Conservation (phyloP, 1,140 invertebrate species). For the Solenopsis invicta region DNA sequence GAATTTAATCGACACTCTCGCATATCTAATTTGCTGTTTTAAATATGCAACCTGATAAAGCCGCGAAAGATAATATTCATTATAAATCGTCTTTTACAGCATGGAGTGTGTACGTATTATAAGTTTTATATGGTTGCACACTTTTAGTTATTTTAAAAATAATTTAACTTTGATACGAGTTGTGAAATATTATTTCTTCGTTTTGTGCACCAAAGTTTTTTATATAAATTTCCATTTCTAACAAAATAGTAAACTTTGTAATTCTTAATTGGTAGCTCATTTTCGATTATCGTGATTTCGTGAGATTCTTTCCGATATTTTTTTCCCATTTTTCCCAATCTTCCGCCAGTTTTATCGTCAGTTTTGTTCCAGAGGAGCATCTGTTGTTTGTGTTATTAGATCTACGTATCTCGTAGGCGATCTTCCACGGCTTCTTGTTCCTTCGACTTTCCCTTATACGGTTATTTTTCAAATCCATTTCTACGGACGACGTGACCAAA, state of each 20-base stretch:
- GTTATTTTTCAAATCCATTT: too few relatives aligned
- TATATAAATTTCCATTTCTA: not conserved
- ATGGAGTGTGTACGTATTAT: not conserved
- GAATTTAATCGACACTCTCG: slow-evolving; percentile 54
- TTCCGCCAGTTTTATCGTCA: too few relatives aligned
- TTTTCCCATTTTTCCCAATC: too few relatives aligned
- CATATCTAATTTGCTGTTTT: slow-evolving; percentile 47
- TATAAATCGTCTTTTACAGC: slow-evolving; percentile 5
- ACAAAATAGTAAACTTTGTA: not conserved
- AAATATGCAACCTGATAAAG: slow-evolving; percentile 31
- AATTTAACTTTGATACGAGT: slow-evolving; percentile 15
- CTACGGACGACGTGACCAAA: too few relatives aligned
- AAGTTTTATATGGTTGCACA: not conserved
- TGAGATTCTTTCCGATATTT: too few relatives aligned
- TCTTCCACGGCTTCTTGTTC: too few relatives aligned
- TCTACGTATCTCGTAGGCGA: too few relatives aligned
- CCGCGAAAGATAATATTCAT: slow-evolving; percentile 22
- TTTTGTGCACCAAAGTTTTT: not conserved
- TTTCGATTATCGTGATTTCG: too few relatives aligned
- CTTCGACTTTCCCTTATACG: too few relatives aligned
- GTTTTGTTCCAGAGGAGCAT: too few relatives aligned
- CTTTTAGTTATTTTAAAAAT: not conserved
- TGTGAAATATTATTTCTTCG: not conserved
- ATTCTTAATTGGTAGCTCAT: too few relatives aligned
- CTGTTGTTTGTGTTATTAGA: too few relatives aligned